Evolutionary conservation across 2,797 vertebrate species (phyloP), one percentile per base, ranked within the genome.

Genomic region (Phrynocephalus vlangalii): DNA sequence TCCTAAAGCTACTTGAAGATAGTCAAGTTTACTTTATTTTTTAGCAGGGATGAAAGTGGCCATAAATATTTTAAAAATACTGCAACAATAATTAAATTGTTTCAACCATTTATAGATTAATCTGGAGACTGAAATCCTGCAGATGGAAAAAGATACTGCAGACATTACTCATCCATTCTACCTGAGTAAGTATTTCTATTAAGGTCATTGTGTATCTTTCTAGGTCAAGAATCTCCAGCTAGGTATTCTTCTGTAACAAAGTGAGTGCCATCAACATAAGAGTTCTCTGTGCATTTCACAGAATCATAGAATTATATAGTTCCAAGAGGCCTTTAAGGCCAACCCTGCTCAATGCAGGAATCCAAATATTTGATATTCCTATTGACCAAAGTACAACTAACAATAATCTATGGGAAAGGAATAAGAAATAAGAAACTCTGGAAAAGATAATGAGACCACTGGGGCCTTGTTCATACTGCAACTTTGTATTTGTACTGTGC

Each of bases 111-210:
- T 93, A 9, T 93, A 97, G 97, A 96, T 94, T 78, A 97, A 94
- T 75, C 86, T 97, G 91, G 95, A 97, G 91, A 87, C 84, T 86
- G 96, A 97, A 94, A 91, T 97, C 60, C 77, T 97, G 86, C 86
- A 76, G 86, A 60, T 97, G 91, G 96, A 97, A 94, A 95, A 96
- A 79, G 96, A 97, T 68, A 94, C 95, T 72, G 96, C 96, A 92
- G 97, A 97, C 76, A 85, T 97, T 91, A 85, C 90, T 90, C 95
- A 97, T 87, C 92, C 91, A 84, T 96, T 94, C 85, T 94, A 93
- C 90, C 93, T 97, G 60, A 92, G 97, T 97, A 96, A 96, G 96
- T 96, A 78, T 15, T 67, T 72, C 86, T 93, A 24, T 88, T 73
- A 6, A 0, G 50, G 52, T n/a, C 86, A 50, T 0, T 48, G 24